These are phyloP conservation scores for Thomomys bottae DNA, from an alignment of 2,113 vertebrate genomes.

Conservation along the genomic window DNA sequence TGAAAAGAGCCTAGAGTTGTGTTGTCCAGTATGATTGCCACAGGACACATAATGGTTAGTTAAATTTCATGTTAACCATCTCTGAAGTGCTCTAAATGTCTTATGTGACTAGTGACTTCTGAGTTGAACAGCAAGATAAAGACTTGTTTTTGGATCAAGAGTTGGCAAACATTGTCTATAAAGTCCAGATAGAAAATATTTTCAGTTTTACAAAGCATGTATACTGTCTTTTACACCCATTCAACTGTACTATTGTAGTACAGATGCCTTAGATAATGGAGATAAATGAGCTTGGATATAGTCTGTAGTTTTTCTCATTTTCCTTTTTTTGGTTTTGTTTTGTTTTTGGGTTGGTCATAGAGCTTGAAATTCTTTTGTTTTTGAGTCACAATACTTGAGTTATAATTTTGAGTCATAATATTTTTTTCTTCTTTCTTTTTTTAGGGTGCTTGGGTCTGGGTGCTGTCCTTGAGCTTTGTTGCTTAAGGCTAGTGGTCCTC, in stretches of 20 bases:
- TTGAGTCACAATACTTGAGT: too few species aligned
- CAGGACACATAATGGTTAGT: constrained; percentile 15
- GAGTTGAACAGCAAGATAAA: constrained; percentile 14
- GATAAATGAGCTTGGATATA: constrained; percentile 12
- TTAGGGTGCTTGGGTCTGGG: background rate
- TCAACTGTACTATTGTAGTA: constrained; percentile 16
- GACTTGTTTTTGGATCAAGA: constrained; percentile 4
- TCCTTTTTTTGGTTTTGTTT: background rate
- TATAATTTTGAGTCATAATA: background rate
- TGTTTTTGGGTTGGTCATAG: too few species aligned
- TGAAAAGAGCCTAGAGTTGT: constrained; percentile 5
- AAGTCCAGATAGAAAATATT: constrained; percentile 44
- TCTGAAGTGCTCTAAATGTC: constrained; percentile 27
- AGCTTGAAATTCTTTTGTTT: too few species aligned
- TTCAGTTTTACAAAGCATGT: constrained; percentile 10
- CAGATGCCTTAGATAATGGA: constrained; percentile 37
- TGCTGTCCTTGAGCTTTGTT: too few species aligned
- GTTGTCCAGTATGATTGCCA: background rate
- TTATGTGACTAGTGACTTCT: constrained; percentile 1
- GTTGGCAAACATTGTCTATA: constrained; percentile 1
- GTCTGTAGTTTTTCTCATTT: background rate
- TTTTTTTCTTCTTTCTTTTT: background rate
- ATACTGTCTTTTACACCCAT: background rate
- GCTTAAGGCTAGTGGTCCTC: too few species aligned
- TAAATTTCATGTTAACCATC: constrained; percentile 31